Evolutionary conservation across 1,140 invertebrate species (phyloP).

Genomic region (Temnothorax nylanderi): DNA sequence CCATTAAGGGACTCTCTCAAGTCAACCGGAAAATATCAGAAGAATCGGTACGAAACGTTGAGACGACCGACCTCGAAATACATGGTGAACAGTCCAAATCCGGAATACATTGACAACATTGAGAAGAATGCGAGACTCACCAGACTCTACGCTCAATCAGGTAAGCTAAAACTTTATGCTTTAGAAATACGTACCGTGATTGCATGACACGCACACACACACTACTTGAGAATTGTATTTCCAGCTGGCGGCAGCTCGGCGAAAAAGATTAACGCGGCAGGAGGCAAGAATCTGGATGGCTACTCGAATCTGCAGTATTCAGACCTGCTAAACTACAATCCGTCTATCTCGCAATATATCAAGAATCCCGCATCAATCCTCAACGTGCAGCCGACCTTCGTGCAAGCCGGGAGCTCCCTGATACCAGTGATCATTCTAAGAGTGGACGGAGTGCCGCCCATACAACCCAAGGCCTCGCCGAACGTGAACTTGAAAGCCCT

Average conservation of each 20-base stretch:
- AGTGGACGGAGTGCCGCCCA: slow-evolving; percentile 81
- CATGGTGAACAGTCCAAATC: slow-evolving; percentile 76
- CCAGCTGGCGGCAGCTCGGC: not conserved
- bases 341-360: slow-evolving; percentile 84
- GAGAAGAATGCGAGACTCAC: slow-evolving; percentile 31
- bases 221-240: slow-evolving; percentile 75
- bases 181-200: slow-evolving; percentile 69
- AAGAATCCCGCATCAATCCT: slow-evolving; percentile 83
- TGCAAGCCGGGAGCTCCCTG: slow-evolving; percentile 82
- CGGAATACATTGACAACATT: slow-evolving; percentile 76
- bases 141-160: not conserved
- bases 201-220: slow-evolving; percentile 28
- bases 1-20: not conserved
- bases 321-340: slow-evolving; percentile 82
- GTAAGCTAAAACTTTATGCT: slow-evolving; percentile 53
- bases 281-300: slow-evolving; percentile 47
- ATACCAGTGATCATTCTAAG: slow-evolving; percentile 84
- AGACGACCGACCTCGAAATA: slow-evolving; percentile 72
- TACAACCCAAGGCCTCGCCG: slow-evolving; percentile 70
- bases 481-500: slow-evolving; percentile 83
- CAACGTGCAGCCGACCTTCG: slow-evolving; percentile 83
- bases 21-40: not conserved
- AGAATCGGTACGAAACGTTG: not conserved
- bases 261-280: slow-evolving; percentile 1
- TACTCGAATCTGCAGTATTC: slow-evolving; percentile 76